Evolutionary conservation across 2,888 invertebrate genomes (phyloP).

Genomic region (Teinopalpus imperialis): DNA sequence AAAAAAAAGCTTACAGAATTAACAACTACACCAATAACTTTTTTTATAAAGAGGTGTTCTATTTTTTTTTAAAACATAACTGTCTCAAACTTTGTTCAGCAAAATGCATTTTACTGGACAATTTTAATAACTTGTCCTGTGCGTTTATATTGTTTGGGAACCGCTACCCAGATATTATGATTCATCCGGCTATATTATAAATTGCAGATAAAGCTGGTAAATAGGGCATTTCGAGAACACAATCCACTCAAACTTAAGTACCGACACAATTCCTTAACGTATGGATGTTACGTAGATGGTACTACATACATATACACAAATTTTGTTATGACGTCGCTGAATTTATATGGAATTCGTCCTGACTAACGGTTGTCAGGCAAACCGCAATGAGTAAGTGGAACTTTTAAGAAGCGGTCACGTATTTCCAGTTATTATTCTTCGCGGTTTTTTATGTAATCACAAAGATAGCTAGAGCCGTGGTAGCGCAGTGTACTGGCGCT

Average conservation of each 20-base stretch:
- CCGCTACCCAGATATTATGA: constrained; percentile 53
- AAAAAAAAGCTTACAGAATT: too few relatives aligned
- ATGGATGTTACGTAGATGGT: too few relatives aligned
- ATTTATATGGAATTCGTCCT: constrained; percentile 18
- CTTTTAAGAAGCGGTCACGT: constrained; percentile 11
- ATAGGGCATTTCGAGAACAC: constrained; percentile 71
- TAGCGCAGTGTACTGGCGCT: too few relatives aligned
- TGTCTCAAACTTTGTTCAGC: too few relatives aligned
- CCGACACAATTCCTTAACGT: constrained; percentile 59
- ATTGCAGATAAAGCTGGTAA: constrained; percentile 72
- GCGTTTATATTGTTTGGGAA: constrained; percentile 14
- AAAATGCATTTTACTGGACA: too few relatives aligned
- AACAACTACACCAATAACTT: too few relatives aligned
- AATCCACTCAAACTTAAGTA: constrained; percentile 56
- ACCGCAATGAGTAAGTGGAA: constrained; percentile 31
- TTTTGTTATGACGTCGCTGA: constrained; percentile 11
- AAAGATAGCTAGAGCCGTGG: too few relatives aligned
- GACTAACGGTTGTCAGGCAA: constrained; percentile 23
- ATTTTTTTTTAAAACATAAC: too few relatives aligned
- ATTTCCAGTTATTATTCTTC: constrained; percentile 15
- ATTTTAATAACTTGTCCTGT: too few relatives aligned
- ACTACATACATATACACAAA: not conserved
- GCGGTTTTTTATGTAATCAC: constrained; percentile 5
- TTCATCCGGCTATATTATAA: constrained; percentile 64
- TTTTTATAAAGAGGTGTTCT: too few relatives aligned